Evolutionary conservation across 2,888 invertebrate genomes (phyloP).

Genomic region (Chloroclystis v-ata): DNA sequence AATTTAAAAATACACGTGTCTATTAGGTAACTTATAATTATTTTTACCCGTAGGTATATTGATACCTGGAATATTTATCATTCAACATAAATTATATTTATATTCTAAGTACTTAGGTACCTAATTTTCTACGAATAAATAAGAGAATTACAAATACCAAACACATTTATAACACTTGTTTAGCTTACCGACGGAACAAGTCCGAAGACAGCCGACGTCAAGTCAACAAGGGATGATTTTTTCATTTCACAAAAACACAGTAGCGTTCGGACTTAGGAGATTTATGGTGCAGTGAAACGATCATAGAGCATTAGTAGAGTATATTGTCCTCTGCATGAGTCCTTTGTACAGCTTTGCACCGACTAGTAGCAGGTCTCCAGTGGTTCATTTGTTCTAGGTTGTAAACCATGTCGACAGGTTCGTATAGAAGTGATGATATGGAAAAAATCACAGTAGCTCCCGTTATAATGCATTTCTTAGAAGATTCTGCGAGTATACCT

Average conservation of each 20-base stretch:
- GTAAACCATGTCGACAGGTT: conserved; percentile 73
- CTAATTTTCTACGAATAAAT: too few species aligned
- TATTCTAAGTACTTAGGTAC: too few species aligned
- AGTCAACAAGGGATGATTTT: conserved; percentile 31
- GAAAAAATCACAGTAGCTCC: conserved; percentile 38
- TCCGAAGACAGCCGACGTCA: conserved; percentile 31
- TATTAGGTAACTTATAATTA: too few species aligned
- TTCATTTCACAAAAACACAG: conserved; percentile 45
- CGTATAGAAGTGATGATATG: conserved; percentile 37
- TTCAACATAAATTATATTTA: too few species aligned
- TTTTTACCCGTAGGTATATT: too few species aligned
- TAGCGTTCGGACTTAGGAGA: conserved; percentile 44
- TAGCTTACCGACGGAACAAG: conserved; percentile 26
- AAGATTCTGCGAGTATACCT: conserved; percentile 31
- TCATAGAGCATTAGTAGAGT: conserved; percentile 72
- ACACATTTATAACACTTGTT: conserved; percentile 11
- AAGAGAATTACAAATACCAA: not conserved
- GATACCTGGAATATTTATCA: too few species aligned
- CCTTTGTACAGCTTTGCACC: conserved; percentile 54
- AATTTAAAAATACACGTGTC: too few species aligned
- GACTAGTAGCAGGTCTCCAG: conserved; percentile 31
- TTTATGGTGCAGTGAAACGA: conserved; percentile 68
- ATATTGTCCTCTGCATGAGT: conserved; percentile 67
- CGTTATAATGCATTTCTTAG: conserved; percentile 24
- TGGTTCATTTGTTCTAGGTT: conserved; percentile 55